Base-by-base conservation (phyloP, 2,113 vertebrate genomes). In the Plecturocebus donacophilus region DNA sequence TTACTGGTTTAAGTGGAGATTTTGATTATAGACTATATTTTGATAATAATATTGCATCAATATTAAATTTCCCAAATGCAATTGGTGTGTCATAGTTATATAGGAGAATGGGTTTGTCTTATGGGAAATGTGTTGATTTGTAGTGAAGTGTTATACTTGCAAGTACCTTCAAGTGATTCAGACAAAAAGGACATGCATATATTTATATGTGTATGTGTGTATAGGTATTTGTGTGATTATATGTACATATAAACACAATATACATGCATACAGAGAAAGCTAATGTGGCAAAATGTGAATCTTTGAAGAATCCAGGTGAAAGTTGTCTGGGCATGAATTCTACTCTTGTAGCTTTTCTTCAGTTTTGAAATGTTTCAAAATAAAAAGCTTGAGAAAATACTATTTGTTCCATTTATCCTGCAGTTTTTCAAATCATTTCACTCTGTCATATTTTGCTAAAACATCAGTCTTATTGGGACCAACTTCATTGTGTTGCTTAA, bases 41-140 rank as follows among this genome's bases (percentile, higher is more conserved):
- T 82, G 14, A 52, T 66, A 64, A 49, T 66, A 49, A 54, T 42
- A 76, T n/a, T 58, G 2, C 64, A 17, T 95, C 27, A 45, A 19
- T 56, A 14, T 92, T 90, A 64, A 88, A 42, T 56, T 68, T 92
- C 9, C 32, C 27, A 92, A 35, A 68, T 79, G 4, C 6, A 3
- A 54, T 75, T 35, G 75, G 2, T 58, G 27, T 93, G 40, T 66
- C 84, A 16, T 82, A 27, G 38, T 89, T 80, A 73, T 32, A 5
- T 70, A 17, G 56, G 30, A n/a, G 20, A 87, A 35, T 47, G 42
- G 1, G 56, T 89, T 95, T 84, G 14, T 66, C 17, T 87, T 58
- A 85, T 21, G 21, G 95, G 21, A 92, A 92, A 64, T 92, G 32
- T 71, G 27, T n/a, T 84, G 58, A 89, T 96, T 91, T 35, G 45